Evolutionary conservation across 2,888 invertebrate genomes (phyloP), one percentile per base, ranked within the genome.

Genomic region (Globia sparganii): DNA sequence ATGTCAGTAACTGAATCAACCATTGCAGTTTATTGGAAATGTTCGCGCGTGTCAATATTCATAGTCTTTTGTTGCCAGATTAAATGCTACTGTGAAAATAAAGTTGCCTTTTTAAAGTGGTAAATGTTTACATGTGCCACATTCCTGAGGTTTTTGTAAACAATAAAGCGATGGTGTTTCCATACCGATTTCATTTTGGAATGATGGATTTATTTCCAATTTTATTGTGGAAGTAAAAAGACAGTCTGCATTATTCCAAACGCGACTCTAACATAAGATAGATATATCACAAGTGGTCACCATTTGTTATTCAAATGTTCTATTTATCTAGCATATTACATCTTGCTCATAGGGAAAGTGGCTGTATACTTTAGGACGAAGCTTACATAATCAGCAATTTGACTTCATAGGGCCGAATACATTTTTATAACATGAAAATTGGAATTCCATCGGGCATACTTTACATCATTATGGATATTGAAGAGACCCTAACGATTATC

Each of bases 321-420:
- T 31, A 31, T 15, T 46, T 67, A 31, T 67, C 31, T 31, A 31
- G 15, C 34, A 34, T 25, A 40, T 68, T 69, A 84, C 56, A 53
- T 65, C n/a, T 61, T 76, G 59, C 31, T 49, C 46, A 37, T 37
- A 28, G 21, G 40, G 4, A 9, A 66, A 66, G 62, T 66, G 46
- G 46, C 28, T 65, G 62, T 61, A 67, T 69, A 66, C 56, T 25
- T 61, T 21, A 59, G n/a, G n/a, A 80, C 58, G 43, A 78, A 49
- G 46, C 58, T 73, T 46, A 66, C n/a, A 43, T 75, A 77, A 80
- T 80, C 56, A 72, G 73, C 58, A 69, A 80, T 78, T 74, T 75
- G 58, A 64, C 67, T 75, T 80, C 58, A 73, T 64, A 59, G 28
- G 25, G 18, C 25, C 25, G 21, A 56, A 67, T 65, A 66, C 18